Evolutionary conservation across 2,888 invertebrate species (phyloP), one percentile per base, ranked within the genome.

Genomic region (Calliphora vomitoria): DNA sequence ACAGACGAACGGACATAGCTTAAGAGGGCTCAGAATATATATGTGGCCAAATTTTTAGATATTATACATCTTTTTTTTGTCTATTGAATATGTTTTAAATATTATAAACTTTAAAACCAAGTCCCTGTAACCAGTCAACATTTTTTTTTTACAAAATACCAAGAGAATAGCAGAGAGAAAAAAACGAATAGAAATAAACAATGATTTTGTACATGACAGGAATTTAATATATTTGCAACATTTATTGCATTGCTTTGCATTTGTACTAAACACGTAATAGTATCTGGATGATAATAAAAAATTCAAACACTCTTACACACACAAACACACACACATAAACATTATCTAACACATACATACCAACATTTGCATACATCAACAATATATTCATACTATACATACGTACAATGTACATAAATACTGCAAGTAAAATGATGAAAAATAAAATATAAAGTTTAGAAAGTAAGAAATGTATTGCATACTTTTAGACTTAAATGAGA

Each of bases 121-220:
- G 35, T 35, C 35, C 35, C n/a, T 50, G 13, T n/a, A 50, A n/a
- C n/a, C n/a, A 50, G 4, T n/a, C 47, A 47, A 50, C 5, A 50
- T 15, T 44, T 41, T 53, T n/a, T 76, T 80, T 60, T 20, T 35
- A 15, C 10, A 69, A 47, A 81, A 47, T 31, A 66, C 6, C 20
- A 20, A 38, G 5, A 53, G 68, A 50, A 60, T 10, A 35, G 18
- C 18, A 50, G 41, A 35, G n/a, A 35, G 38, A 60, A 44, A 64
- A 58, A 55, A 60, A 82, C 47, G 18, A 55, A 38, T 85, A 69
- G 81, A 69, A 87, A 78, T 86, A 86, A 82, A 82, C 81, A 87
- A 88, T 83, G 87, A 85, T 83, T 85, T 85, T 90, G 92, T 90
- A 90, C 90, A 90, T 90, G 91, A 91, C 92, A 92, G 92, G 88